A percentile compares a stretch with the other conserved stretches of the same genome.
phyloP scores from a whole-genome alignment of 2,797 vertebrate species.

The Calcarius lapponicus region DNA sequence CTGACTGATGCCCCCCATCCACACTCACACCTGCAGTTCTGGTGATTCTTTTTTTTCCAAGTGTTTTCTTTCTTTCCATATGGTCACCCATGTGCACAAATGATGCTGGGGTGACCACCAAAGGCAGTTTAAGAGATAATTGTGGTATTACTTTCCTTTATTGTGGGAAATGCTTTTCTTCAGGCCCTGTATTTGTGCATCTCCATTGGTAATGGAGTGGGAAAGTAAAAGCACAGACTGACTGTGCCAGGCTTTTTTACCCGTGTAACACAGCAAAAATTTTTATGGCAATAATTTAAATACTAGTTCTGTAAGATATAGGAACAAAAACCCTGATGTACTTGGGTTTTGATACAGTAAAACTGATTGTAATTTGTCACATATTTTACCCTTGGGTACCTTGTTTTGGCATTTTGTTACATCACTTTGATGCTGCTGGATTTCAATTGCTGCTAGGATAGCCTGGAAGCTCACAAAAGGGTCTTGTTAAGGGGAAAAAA shows the following conservation, averaged over 20 bases:
- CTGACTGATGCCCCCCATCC: background rate
- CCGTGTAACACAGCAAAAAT: background rate
- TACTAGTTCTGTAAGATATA: background rate
- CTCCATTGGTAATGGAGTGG: background rate
- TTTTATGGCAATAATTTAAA: background rate
- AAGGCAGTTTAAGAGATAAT: background rate
- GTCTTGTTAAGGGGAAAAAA: background rate
- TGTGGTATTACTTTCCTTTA: background rate
- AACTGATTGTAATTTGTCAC: background rate
- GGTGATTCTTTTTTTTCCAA: background rate
- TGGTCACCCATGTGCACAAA: background rate
- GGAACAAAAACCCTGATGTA: background rate
- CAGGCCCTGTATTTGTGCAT: background rate
- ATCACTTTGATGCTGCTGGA: background rate
- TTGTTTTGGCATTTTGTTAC: background rate
- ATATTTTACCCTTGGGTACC: background rate
- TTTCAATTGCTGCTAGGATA: background rate
- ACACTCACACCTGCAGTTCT: background rate
- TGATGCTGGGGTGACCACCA: fast-evolving
- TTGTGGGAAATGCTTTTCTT: background rate
- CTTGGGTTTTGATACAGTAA: background rate
- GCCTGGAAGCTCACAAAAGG: background rate
- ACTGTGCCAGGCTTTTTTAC: background rate
- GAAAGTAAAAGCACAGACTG: background rate
- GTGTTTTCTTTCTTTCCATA: background rate